Percentiles rank a stretch among this genome's conserved stretches.
Conservation (phyloP, 2,888 invertebrate species). For the Eupithecia inturbata region DNA sequence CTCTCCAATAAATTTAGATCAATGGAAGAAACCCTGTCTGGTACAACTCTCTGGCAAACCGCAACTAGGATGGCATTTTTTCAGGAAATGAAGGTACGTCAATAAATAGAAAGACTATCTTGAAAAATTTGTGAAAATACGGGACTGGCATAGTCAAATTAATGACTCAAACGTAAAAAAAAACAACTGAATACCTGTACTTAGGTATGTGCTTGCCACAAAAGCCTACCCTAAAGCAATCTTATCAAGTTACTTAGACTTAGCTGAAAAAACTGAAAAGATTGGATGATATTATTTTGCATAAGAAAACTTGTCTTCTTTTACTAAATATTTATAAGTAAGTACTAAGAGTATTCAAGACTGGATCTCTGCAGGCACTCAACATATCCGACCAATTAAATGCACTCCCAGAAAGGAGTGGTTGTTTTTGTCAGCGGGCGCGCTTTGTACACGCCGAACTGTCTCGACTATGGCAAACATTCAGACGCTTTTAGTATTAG, state of each 20-base stretch:
- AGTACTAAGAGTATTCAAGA: constrained; percentile 15
- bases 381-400: constrained; percentile 65
- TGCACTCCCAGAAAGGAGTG: constrained; percentile 63
- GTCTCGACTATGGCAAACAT: constrained; percentile 68
- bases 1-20: constrained; percentile 77
- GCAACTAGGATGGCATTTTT: neutral
- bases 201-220: neutral
- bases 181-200: neutral
- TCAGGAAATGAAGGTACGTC: neutral
- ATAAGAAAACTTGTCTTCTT: constrained; percentile 22
- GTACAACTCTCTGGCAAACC: constrained; percentile 36
- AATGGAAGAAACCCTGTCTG: constrained; percentile 62
- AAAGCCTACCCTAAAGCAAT: neutral
- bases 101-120: too few species aligned
- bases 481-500: constrained; percentile 60
- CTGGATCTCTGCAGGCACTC: constrained; percentile 45
- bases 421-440: constrained; percentile 67
- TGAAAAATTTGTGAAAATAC: too few species aligned
- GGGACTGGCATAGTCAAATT: too few species aligned
- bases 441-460: constrained; percentile 72
- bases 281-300: constrained; percentile 4
- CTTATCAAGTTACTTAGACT: neutral
- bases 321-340: constrained; percentile 12
- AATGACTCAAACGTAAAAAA: too few species aligned
- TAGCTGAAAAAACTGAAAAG: neutral